phyloP scores from a whole-genome alignment of 2,888 invertebrate genomes.

The Tenthredo distinguenda region DNA sequence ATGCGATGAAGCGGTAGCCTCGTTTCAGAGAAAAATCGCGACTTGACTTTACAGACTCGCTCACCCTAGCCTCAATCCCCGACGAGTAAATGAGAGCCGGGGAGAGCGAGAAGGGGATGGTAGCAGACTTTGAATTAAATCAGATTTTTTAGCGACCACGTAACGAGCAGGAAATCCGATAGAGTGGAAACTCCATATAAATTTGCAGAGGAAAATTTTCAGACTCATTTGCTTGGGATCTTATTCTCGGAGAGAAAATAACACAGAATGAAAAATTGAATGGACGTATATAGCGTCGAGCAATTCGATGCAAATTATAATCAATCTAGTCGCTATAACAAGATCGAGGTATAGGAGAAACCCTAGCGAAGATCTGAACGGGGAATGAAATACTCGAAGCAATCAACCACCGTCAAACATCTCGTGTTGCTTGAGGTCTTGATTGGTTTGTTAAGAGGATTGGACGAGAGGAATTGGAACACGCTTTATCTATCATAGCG shows the following conservation, averaged over 20 bases:
- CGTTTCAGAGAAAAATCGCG: conserved; percentile 18
- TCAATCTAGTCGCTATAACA: not conserved
- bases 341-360: not conserved
- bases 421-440: conserved; percentile 57
- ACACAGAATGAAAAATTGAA: not conserved
- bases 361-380: not conserved
- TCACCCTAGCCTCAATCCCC: not conserved
- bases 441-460: conserved; percentile 59
- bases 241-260: not conserved
- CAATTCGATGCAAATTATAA: conserved; percentile 33
- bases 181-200: not conserved
- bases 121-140: conserved; percentile 20
- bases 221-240: not conserved
- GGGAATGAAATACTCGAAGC: conserved; percentile 37
- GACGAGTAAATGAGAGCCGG: not conserved
- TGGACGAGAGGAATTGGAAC: not conserved
- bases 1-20: conserved; percentile 27
- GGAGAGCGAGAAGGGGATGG: not conserved
- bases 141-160: not conserved
- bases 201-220: conserved; percentile 1
- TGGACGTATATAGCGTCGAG: not conserved
- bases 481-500: conserved; percentile 9
- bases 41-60: conserved; percentile 28
- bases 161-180: conserved; percentile 16
- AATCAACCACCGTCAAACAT: conserved; percentile 45